These are phyloP conservation scores for Brachyopa scutellaris DNA, from an alignment of 2,888 invertebrate species.

Conservation along the genomic window DNA sequence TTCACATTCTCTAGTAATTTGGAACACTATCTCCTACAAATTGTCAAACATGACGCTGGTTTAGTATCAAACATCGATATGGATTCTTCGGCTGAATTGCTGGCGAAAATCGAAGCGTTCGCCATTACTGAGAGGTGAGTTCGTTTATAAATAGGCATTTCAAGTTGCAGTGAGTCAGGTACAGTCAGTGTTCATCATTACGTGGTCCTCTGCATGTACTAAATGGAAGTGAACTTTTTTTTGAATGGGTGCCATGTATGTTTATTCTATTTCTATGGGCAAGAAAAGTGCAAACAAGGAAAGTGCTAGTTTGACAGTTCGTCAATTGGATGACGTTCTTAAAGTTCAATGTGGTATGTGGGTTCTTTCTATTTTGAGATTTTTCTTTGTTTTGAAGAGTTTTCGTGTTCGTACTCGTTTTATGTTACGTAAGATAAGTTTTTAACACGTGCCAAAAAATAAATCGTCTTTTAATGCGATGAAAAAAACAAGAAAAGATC, in stretches of 20 bases:
- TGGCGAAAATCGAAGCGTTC: constrained; percentile 72
- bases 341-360: neutral
- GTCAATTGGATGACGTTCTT: constrained; percentile 3
- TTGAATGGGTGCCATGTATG: constrained; percentile 31
- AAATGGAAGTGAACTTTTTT: neutral
- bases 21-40: constrained; percentile 75
- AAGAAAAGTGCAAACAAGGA: constrained; percentile 7
- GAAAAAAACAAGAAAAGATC: too few relatives aligned
- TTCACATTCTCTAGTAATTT: constrained; percentile 74
- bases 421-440: constrained; percentile 7
- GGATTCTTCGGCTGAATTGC: constrained; percentile 69
- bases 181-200: too few relatives aligned
- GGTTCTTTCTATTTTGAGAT: constrained; percentile 14
- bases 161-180: neutral
- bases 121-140: constrained; percentile 72
- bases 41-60: constrained; percentile 74
- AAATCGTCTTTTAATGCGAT: too few relatives aligned
- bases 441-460: too few relatives aligned
- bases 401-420: neutral
- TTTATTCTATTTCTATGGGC: constrained; percentile 28
- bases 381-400: neutral
- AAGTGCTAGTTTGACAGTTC: constrained; percentile 18
- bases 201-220: too few relatives aligned
- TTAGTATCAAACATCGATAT: constrained; percentile 73
- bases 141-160: neutral